Evolutionary conservation across 2,888 invertebrate genomes (phyloP).

Genomic region (Theodoxus fluviatilis): DNA sequence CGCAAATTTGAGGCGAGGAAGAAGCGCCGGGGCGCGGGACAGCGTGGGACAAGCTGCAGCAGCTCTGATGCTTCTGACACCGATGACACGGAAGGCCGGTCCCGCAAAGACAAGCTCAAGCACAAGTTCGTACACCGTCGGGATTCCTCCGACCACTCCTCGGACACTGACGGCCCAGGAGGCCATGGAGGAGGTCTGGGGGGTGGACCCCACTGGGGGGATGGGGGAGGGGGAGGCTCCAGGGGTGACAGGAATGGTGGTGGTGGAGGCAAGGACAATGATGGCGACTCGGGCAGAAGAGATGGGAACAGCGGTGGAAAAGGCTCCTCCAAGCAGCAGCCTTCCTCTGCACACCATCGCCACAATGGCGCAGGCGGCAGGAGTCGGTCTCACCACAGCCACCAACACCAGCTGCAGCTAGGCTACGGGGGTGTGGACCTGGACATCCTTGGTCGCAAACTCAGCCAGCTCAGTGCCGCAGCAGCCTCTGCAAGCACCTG

Average conservation of each 20-base stretch:
- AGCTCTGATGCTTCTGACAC: constrained; percentile 91
- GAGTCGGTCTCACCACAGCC: constrained; percentile 23
- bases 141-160: constrained; percentile 64
- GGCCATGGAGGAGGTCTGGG: constrained; percentile 48
- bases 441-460: too few species aligned
- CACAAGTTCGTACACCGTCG: constrained; percentile 57
- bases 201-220: constrained; percentile 33
- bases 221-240: constrained; percentile 40
- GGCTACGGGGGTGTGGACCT: too few species aligned
- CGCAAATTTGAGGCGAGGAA: constrained; percentile 67
- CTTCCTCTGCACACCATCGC: constrained; percentile 12
- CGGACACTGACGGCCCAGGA: constrained; percentile 62
- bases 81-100: constrained; percentile 67
- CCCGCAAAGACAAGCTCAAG: constrained; percentile 57
- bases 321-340: constrained; percentile 23
- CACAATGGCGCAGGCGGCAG: constrained; percentile 18
- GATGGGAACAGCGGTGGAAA: constrained; percentile 19
- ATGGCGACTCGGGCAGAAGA: constrained; percentile 35
- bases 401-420: too few species aligned
- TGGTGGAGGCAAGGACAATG: constrained; percentile 39
- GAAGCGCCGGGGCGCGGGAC: constrained; percentile 73
- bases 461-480: too few species aligned
- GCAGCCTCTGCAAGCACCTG: too few species aligned
- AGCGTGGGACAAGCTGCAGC: constrained; percentile 81
- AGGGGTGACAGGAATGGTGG: constrained; percentile 40